Percentiles rank a stretch among this genome's conserved stretches.
Conservation (phyloP, 1,140 invertebrate genomes). For the Marisa cornuarietis region DNA sequence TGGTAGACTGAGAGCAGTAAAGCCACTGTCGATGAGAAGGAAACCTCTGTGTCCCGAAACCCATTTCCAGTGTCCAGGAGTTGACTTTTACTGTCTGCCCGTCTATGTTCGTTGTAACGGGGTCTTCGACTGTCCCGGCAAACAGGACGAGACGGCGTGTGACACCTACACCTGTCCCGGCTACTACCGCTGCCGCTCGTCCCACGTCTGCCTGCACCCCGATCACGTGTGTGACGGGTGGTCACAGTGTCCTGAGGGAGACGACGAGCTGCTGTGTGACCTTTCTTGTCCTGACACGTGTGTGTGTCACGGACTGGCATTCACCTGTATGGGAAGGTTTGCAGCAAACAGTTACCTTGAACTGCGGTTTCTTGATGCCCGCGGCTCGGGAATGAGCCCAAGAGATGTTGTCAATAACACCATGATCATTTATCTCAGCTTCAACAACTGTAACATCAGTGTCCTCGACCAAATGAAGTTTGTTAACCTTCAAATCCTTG, state of each 20-base stretch:
- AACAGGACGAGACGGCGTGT: background rate
- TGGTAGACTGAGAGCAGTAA: no score
- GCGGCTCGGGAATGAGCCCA: no score
- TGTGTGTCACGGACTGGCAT: background rate
- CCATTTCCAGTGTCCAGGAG: background rate
- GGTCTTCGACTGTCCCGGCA: background rate
- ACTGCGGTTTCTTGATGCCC: no score
- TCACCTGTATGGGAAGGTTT: background rate
- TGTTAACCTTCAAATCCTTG: background rate
- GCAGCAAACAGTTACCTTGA: no score
- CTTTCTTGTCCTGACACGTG: background rate
- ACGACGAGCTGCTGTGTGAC: background rate
- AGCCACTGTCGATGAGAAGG: no score
- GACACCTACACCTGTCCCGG: background rate
- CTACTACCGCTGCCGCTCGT: background rate
- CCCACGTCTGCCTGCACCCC: background rate
- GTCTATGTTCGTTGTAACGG: background rate
- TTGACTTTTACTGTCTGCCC: background rate
- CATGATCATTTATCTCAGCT: background rate
- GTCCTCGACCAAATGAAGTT: background rate
- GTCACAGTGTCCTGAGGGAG: background rate
- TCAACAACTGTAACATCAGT: background rate
- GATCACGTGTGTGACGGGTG: background rate
- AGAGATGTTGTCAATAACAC: background rate
- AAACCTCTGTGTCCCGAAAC: background rate